phyloP scores from a whole-genome alignment of 2,888 invertebrate species.

The Fragum whitleyi region DNA sequence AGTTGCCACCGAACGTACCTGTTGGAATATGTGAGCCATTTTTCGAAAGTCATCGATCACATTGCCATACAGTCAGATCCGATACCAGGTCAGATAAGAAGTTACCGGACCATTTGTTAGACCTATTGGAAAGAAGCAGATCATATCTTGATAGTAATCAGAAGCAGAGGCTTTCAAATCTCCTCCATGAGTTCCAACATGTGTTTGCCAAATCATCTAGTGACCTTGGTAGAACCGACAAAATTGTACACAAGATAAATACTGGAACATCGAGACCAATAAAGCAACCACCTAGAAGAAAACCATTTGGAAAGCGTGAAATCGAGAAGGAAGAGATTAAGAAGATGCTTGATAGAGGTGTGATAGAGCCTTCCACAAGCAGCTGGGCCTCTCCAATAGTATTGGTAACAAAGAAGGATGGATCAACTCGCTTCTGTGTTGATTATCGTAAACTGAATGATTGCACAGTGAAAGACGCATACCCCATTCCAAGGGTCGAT shows the following conservation, averaged over 20 bases:
- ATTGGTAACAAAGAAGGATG: too few relatives aligned
- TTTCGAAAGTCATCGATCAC: not conserved
- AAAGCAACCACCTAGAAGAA: conserved; percentile 33
- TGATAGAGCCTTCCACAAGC: conserved; percentile 48
- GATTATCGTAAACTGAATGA: conserved; percentile 42
- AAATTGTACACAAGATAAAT: conserved; percentile 32
- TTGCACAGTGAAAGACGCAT: conserved; percentile 29
- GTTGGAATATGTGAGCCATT: conserved; percentile 9
- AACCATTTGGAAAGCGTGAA: conserved; percentile 26
- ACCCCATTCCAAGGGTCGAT: conserved; percentile 51
- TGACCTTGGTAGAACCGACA: conserved; percentile 34
- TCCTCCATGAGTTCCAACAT: conserved; percentile 18
- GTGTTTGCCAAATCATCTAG: conserved; percentile 30
- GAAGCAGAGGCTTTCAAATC: conserved; percentile 3
- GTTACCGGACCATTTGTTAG: not conserved
- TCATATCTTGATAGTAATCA: not conserved
- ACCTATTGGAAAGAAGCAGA: conserved; percentile 11
- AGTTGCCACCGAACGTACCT: not conserved
- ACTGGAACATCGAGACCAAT: conserved; percentile 29
- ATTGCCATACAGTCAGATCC: not conserved
- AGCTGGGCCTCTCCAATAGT: too few relatives aligned
- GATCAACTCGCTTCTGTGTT: conserved; percentile 42
- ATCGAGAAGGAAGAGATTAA: conserved; percentile 33
- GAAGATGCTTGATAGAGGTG: conserved; percentile 35
- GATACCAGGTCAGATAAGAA: not conserved